Base-by-base conservation (phyloP, 2,888 invertebrate species). In the Oscheius sp. region DNA sequence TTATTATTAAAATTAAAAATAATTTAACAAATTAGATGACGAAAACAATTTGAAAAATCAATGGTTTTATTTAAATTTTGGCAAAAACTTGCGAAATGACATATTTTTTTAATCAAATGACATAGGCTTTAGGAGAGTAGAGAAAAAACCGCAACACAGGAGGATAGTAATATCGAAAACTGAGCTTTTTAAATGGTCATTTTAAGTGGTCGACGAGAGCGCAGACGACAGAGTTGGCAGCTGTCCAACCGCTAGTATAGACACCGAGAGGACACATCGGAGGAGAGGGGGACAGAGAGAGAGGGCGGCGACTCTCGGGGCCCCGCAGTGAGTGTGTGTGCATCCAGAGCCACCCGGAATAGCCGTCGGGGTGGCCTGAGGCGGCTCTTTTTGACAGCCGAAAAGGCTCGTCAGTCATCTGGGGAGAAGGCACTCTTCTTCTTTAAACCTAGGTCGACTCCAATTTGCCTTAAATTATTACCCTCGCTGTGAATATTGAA, bases 91-190 rank as follows among this genome's bases (percentile, higher is more conserved):
- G n/a, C n/a, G n/a, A n/a, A n/a, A n/a, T n/a, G n/a, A n/a, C n/a
- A n/a, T n/a, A n/a, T n/a, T n/a, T n/a, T n/a, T n/a, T n/a, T n/a
- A n/a, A n/a, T n/a, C n/a, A n/a, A n/a, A n/a, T n/a, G n/a, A n/a
- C n/a, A n/a, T n/a, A n/a, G n/a, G n/a, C n/a, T n/a, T n/a, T n/a
- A 45, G 45, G 51, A 59, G 49, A 64, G 44, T 20, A 47, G 24
- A 66, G 36, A 33, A 45, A 50, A 54, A 28, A 41, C 70, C 14
- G 59, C 67, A 61, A 26, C 28, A 44, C 65, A 22, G 24, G 61
- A 64, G 28, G 51, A 70, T n/a, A 28, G 65, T 63, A 51, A 59
- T 36, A 38, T n/a, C n/a, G n/a, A 22, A 38, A 57, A 67, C 67
- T 63, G 63, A 63, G 32, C n/a, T n/a, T n/a, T n/a, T n/a, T n/a